Evolutionary conservation across 2,113 vertebrate genomes (phyloP).

Genomic region (Toxotes jaculatrix): DNA sequence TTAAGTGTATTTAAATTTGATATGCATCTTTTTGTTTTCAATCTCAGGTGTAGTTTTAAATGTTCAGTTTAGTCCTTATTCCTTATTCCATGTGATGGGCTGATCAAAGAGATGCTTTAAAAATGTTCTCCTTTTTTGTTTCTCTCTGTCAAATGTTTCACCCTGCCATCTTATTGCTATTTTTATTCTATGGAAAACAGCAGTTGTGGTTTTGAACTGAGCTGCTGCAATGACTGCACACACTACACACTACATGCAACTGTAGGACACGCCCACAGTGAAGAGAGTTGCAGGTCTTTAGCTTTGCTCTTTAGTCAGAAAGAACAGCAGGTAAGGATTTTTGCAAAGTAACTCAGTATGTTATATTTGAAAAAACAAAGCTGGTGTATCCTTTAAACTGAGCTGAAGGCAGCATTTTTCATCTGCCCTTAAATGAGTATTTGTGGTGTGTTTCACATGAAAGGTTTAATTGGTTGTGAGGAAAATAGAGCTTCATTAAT

Average conservation of each 20-base stretch:
- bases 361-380: too few relatives aligned
- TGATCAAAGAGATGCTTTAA: too few relatives aligned
- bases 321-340: too few relatives aligned
- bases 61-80: background rate
- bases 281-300: too few relatives aligned
- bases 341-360: too few relatives aligned
- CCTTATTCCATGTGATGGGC: too few relatives aligned
- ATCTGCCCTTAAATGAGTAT: background rate
- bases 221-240: background rate
- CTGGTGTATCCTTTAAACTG: too few relatives aligned
- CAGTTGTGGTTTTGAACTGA: background rate
- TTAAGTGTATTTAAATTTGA: background rate
- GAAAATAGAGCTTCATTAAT: conserved; percentile 7
- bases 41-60: background rate
- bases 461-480: background rate
- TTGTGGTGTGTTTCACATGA: background rate
- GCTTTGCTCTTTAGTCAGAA: background rate
- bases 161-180: background rate
- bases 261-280: too few relatives aligned
- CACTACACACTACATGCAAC: too few relatives aligned
- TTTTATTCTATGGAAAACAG: too few relatives aligned
- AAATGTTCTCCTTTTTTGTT: too few relatives aligned
- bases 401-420: background rate
- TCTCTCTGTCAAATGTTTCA: background rate
- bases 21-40: background rate